These are phyloP conservation scores for Naso thynnoides DNA, from an alignment of 2,797 vertebrate species.

Conservation along the genomic window DNA sequence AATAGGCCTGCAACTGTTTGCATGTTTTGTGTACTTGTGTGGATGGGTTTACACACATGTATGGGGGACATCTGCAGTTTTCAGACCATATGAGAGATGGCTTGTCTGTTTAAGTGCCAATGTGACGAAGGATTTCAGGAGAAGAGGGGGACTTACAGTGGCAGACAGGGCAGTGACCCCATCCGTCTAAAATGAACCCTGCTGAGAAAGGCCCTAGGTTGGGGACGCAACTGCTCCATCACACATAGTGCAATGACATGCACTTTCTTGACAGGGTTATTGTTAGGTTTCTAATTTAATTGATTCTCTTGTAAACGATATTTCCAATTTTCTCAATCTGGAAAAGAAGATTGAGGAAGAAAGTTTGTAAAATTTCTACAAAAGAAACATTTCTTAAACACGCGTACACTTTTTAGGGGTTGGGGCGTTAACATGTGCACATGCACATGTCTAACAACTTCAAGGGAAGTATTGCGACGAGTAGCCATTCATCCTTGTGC, in stretches of 20 bases:
- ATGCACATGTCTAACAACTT: no score
- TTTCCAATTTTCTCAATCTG: background rate
- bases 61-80: slow-evolving; percentile 50
- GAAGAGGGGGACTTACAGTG: slow-evolving; percentile 68
- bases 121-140: slow-evolving; percentile 66
- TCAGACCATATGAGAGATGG: slow-evolving; percentile 40
- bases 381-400: background rate
- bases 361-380: background rate
- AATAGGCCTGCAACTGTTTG: slow-evolving; percentile 60
- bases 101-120: slow-evolving; percentile 59
- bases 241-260: slow-evolving; percentile 37
- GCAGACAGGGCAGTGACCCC: slow-evolving; percentile 78
- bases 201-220: slow-evolving; percentile 73
- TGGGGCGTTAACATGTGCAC: background rate
- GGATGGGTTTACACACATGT: slow-evolving; percentile 29
- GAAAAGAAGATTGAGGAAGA: background rate
- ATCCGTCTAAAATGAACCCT: slow-evolving; percentile 73
- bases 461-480: background rate
- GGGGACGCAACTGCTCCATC: slow-evolving; percentile 60
- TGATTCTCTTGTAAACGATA: slow-evolving; percentile 1
- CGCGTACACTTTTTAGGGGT: background rate
- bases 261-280: slow-evolving; percentile 11
- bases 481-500: background rate
- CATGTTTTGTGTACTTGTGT: slow-evolving; percentile 45
- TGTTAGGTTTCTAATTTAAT: slow-evolving; percentile 19